Evolutionary conservation across 2,113 vertebrate species (phyloP), one percentile per base, ranked within the genome.

Genomic region (Chaetodon trifascialis): DNA sequence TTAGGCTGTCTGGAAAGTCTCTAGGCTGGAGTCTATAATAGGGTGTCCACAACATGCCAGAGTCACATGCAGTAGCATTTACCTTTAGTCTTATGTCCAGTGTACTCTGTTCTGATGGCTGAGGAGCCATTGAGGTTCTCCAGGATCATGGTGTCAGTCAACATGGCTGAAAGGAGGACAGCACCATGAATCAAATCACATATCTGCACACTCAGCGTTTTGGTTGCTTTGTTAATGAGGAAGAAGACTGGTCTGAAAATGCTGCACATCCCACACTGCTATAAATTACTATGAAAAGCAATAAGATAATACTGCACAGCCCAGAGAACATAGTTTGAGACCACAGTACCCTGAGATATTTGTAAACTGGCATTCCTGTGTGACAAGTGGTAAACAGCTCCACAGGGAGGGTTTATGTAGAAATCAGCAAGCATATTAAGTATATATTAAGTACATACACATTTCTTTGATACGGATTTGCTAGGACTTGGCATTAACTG

Each of bases 51-150:
- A 38, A 4, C 36, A 63, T 34, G 21, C 14, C 3, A 12, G 42
- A 44, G 42, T 44, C 42, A 36, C 34, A 54, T 52, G 17, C 4
- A 46, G 21, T 11, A 11, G 76, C 55, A 19, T 62, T 87, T 91
- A 96, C 95, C 95, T 95, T 99, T 99, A 16, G 97, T 97, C 94
- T 99, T 99, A 88, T 99, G 98, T 64, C 98, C 98, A 3, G 97
- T 97, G 89, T 95, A 99, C 88, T 98, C 96, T 0, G 98, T 98
- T 74, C 98, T 96, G 93, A 99, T 99, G 87, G 98, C 98, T 8
- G 98, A 98, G 79, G 98, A 99, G 47, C 98, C 97, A 7, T 99
- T 98, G 17, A 99, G 96, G n/a, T 97, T 98, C 91, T 97, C 97
- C 76, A 99, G 91, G 78, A 96, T 96, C 88, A 98, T 95, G 19